Conservation (phyloP, 2,113 vertebrate genomes). For the Myotis davidii region DNA sequence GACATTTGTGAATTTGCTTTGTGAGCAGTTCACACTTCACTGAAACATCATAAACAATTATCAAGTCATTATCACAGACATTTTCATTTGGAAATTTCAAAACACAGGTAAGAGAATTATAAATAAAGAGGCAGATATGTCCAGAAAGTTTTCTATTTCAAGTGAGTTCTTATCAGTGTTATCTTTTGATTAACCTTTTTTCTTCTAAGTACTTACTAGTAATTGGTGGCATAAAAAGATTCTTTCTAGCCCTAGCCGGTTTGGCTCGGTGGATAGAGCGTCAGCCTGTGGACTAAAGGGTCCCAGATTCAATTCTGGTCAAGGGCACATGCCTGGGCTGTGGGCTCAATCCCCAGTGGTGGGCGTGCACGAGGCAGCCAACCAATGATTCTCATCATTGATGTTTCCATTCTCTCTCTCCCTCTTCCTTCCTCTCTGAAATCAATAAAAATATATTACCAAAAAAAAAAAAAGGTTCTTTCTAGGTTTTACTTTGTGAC, state of each 20-base stretch:
- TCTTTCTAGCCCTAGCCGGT: too few species aligned
- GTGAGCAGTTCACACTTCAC: conserved; percentile 48
- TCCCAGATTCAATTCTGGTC: too few species aligned
- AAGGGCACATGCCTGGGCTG: too few species aligned
- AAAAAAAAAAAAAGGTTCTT: neutral
- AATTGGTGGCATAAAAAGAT: neutral
- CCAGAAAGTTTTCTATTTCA: conserved; percentile 1
- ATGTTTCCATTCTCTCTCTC: too few species aligned
- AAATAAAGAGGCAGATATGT: neutral
- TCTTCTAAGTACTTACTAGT: neutral
- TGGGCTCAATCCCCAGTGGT: too few species aligned
- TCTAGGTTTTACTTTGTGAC: neutral
- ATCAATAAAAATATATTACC: too few species aligned
- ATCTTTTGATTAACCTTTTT: neutral
- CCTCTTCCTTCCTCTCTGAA: too few species aligned
- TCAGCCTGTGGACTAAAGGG: too few species aligned
- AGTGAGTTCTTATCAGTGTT: neutral
- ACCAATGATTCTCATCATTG: too few species aligned
- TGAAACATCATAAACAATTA: conserved; percentile 68
- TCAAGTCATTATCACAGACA: conserved; percentile 58
- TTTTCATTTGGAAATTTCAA: conserved; percentile 59
- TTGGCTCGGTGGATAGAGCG: too few species aligned
- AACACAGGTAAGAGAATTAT: conserved; percentile 37
- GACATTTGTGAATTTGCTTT: conserved; percentile 64
- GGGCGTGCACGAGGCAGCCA: too few species aligned